phyloP scores from a whole-genome alignment of 2,888 invertebrate genomes.

The Euphydryas editha region DNA sequence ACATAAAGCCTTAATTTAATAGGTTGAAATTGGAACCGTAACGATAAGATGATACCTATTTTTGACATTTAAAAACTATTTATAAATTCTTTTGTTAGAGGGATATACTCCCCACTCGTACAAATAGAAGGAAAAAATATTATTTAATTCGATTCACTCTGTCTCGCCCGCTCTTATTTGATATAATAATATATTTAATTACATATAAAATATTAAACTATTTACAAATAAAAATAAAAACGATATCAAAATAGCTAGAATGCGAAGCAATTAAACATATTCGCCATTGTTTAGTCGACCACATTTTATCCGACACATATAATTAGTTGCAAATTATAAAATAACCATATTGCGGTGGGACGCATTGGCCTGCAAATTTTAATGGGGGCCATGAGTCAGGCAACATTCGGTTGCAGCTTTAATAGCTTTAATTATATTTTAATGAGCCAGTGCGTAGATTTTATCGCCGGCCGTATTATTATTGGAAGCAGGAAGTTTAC shows the following conservation, averaged over 20 bases:
- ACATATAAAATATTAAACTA: too few species aligned
- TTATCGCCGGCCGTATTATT: constrained; percentile 35
- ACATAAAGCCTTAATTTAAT: too few species aligned
- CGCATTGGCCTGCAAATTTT: constrained; percentile 38
- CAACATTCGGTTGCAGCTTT: constrained; percentile 36
- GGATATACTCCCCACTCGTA: too few species aligned
- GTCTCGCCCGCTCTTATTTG: too few species aligned
- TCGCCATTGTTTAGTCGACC: constrained; percentile 12
- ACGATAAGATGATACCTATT: too few species aligned
- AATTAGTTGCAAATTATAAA: constrained; percentile 36
- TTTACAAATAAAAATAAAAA: background rate
- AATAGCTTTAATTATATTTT: constrained; percentile 38
- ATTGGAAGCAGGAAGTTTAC: constrained; percentile 28
- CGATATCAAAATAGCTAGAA: background rate
- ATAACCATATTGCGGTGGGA: constrained; percentile 38
- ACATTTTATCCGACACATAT: constrained; percentile 25
- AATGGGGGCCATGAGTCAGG: constrained; percentile 37
- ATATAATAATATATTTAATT: too few species aligned
- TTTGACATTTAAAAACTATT: too few species aligned
- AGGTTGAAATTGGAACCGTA: too few species aligned
- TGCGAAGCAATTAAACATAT: background rate
- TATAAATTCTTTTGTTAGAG: too few species aligned
- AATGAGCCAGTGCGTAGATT: constrained; percentile 38
- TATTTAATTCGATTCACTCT: too few species aligned
- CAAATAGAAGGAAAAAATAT: too few species aligned